Conservation (phyloP, 2,888 invertebrate genomes). For the Nasonia oneida region DNA sequence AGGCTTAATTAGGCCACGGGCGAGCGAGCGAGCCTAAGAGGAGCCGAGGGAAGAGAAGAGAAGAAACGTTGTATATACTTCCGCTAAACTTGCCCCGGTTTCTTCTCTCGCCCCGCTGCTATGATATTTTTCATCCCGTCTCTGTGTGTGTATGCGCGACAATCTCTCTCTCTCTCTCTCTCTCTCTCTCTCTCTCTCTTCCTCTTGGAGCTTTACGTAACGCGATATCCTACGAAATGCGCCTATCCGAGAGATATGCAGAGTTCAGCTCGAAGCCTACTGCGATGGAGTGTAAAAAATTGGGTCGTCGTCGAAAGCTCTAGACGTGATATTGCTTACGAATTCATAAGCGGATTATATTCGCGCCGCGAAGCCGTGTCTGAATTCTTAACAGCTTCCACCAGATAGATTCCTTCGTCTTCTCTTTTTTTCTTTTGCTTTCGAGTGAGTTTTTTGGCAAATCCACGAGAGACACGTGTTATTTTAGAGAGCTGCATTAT, state of each 20-base stretch:
- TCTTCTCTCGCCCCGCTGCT: background rate
- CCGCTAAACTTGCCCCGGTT: conserved; percentile 40
- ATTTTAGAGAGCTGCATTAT: background rate
- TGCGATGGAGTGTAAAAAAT: background rate
- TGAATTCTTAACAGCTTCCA: background rate
- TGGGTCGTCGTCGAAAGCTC: conserved; percentile 1
- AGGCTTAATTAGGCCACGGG: conserved; percentile 54
- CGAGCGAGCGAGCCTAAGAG: background rate
- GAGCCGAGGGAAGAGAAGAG: background rate
- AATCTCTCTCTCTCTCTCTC: background rate
- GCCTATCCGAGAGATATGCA: background rate
- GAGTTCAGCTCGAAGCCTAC: background rate
- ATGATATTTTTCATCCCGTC: background rate
- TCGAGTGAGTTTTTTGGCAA: background rate
- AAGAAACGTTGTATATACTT: conserved; percentile 41
- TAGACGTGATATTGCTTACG: background rate
- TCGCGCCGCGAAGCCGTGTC: background rate
- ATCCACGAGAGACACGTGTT: background rate
- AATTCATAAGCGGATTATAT: conserved; percentile 10
- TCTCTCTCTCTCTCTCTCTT: too few species aligned
- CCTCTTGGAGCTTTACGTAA: too few species aligned
- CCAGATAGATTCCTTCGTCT: background rate
- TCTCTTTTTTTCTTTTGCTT: background rate
- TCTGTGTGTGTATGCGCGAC: background rate
- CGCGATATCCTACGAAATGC: too few species aligned